Percentiles rank a stretch among this genome's conserved stretches.
Evolutionary conservation across 2,113 vertebrate genomes (phyloP).

Genomic region (Pterocles burchelli): DNA sequence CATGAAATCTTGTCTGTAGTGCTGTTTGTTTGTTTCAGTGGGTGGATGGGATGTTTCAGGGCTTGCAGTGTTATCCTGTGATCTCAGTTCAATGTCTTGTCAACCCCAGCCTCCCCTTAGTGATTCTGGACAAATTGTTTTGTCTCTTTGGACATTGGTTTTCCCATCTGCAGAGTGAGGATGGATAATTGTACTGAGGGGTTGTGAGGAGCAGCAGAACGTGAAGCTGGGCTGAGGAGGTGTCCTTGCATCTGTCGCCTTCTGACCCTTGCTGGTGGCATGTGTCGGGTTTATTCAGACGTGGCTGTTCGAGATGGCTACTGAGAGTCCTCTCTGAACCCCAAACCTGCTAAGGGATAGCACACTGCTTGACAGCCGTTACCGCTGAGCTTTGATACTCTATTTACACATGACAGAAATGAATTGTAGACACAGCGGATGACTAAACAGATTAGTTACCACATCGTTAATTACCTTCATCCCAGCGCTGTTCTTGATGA

Average conservation of each 20-base stretch:
- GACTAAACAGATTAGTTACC: constrained; percentile 43
- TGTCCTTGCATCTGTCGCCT: accelerated
- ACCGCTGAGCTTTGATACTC: background rate
- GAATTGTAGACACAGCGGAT: background rate
- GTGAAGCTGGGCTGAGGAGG: background rate
- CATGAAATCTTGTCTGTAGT: background rate
- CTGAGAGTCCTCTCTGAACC: background rate
- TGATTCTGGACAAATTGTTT: background rate
- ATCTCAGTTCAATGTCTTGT: background rate
- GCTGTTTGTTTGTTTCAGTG: background rate
- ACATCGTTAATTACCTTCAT: constrained; percentile 45
- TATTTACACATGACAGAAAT: background rate
- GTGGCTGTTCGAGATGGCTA: background rate
- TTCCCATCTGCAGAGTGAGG: background rate
- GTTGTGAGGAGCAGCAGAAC: background rate
- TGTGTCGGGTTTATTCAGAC: background rate
- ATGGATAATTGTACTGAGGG: background rate
- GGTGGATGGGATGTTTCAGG: background rate
- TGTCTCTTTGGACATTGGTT: background rate
- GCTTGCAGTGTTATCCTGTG: background rate
- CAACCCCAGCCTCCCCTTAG: background rate
- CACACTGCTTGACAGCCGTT: background rate
- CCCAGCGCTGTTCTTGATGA: background rate
- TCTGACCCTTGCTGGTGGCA: background rate
- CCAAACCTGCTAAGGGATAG: background rate